These are phyloP conservation scores for Sebastes iracundus DNA, from an alignment of 2,797 vertebrate genomes.

Conservation along the genomic window DNA sequence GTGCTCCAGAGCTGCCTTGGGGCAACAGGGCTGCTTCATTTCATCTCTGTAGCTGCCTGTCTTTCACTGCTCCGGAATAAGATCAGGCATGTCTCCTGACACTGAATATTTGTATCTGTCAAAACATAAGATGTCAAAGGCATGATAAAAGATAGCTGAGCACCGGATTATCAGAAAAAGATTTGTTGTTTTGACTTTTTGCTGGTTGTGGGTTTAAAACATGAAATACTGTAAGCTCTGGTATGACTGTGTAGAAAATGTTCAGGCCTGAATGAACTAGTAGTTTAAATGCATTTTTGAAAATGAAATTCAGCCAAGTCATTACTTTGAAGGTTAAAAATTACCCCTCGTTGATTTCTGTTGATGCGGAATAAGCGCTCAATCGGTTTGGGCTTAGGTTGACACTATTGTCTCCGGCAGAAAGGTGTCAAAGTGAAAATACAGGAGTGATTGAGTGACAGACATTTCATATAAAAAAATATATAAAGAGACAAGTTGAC, in stretches of 20 bases:
- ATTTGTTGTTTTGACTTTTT: background rate
- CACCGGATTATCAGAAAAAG: background rate
- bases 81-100: constrained; percentile 59
- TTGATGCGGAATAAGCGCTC: background rate
- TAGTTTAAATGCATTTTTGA: background rate
- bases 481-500: constrained; percentile 11
- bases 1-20: constrained; percentile 43
- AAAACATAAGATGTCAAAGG: constrained; percentile 49
- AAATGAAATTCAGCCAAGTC: background rate
- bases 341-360: background rate
- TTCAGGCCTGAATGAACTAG: background rate
- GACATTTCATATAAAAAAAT: background rate
- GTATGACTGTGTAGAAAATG: background rate
- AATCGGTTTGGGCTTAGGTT: background rate
- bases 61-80: constrained; percentile 49
- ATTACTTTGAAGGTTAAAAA: background rate
- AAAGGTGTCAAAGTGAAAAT: constrained; percentile 2
- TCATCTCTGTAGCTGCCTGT: constrained; percentile 57
- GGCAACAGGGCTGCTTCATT: constrained; percentile 57
- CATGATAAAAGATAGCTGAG: constrained; percentile 28
- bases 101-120: constrained; percentile 67
- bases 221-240: background rate
- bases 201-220: background rate
- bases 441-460: constrained; percentile 14
- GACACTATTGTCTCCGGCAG: background rate